A percentile compares a stretch with the other conserved stretches of the same genome.
Conservation (phyloP, 2,888 invertebrate species). For the Acheta domesticus region DNA sequence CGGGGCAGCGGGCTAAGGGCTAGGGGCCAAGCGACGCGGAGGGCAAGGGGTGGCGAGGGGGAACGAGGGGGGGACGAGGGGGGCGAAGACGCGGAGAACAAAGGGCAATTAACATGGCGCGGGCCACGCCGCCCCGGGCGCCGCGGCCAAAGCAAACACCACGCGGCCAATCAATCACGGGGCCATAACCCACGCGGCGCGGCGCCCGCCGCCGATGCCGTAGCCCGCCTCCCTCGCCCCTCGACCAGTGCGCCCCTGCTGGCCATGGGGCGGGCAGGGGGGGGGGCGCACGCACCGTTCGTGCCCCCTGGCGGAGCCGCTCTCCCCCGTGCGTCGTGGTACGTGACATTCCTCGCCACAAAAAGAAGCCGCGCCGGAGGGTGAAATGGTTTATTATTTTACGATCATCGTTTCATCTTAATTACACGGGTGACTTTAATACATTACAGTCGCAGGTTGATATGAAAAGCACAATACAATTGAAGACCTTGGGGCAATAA, state of each 20-base stretch:
- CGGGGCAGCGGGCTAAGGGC: background rate
- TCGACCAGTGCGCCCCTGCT: background rate
- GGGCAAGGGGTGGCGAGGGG: background rate
- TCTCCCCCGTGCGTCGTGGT: too few relatives aligned
- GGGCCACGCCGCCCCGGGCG: background rate
- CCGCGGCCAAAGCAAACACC: background rate
- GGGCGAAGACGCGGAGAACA: slow-evolving; percentile 9
- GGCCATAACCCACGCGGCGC: background rate
- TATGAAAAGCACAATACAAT: too few relatives aligned
- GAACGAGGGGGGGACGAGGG: background rate
- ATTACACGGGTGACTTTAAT: too few relatives aligned
- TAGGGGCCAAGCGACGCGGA: background rate
- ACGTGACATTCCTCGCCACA: too few relatives aligned
- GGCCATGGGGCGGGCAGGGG: too few relatives aligned
- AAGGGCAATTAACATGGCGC: slow-evolving; percentile 10
- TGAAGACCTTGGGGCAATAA: too few relatives aligned
- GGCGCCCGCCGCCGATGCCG: background rate
- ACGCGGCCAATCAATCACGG: slow-evolving; percentile 5
- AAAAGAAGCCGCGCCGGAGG: too few relatives aligned
- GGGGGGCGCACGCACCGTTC: too few relatives aligned
- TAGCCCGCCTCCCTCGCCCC: background rate
- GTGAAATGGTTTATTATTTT: too few relatives aligned
- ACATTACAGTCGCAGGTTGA: too few relatives aligned
- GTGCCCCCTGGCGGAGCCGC: too few relatives aligned
- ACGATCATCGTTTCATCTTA: too few relatives aligned